Evolutionary conservation across 2,888 invertebrate genomes (phyloP).

Genomic region (Ramazzottius varieornatus): DNA sequence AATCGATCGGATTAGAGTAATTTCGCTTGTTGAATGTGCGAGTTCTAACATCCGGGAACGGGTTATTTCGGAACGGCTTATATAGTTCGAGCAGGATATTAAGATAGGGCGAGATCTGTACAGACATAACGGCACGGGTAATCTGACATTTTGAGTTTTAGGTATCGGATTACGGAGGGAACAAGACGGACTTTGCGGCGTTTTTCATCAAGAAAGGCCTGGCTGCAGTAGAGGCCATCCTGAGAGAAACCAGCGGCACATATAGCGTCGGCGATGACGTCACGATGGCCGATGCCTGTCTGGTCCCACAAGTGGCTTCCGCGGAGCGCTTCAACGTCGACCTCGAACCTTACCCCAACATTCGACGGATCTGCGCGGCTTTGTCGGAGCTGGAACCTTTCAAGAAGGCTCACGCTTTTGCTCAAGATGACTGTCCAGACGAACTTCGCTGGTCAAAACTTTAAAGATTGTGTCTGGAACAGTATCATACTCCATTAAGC

Average conservation of each 20-base stretch:
- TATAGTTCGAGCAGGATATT: too few species aligned
- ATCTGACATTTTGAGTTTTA: too few species aligned
- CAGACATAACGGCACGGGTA: too few species aligned
- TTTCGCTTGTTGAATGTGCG: too few species aligned
- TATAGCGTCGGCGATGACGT: conserved; percentile 80
- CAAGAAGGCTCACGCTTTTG: conserved; percentile 61
- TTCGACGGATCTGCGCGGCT: conserved; percentile 56
- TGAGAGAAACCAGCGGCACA: conserved; percentile 34
- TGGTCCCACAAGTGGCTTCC: conserved; percentile 83
- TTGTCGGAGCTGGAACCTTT: conserved; percentile 67
- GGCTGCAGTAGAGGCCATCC: conserved; percentile 54
- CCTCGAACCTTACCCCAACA: conserved; percentile 20
- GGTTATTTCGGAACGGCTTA: too few species aligned
- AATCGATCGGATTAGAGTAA: too few species aligned
- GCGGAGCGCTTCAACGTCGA: conserved; percentile 31
- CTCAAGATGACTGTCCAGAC: conserved; percentile 75
- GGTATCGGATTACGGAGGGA: conserved; percentile 28
- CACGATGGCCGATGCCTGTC: conserved; percentile 72
- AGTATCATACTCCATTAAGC: too few species aligned
- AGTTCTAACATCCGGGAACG: too few species aligned
- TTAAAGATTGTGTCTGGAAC: too few species aligned
- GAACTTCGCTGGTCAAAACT: too few species aligned
- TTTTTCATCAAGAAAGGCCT: conserved; percentile 75
- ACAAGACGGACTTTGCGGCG: conserved; percentile 70
- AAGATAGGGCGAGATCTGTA: too few species aligned